Evolutionary conservation across 1,140 invertebrate species (phyloP), one percentile per base, ranked within the genome.

Genomic region (Caenorhabditis remanei): DNA sequence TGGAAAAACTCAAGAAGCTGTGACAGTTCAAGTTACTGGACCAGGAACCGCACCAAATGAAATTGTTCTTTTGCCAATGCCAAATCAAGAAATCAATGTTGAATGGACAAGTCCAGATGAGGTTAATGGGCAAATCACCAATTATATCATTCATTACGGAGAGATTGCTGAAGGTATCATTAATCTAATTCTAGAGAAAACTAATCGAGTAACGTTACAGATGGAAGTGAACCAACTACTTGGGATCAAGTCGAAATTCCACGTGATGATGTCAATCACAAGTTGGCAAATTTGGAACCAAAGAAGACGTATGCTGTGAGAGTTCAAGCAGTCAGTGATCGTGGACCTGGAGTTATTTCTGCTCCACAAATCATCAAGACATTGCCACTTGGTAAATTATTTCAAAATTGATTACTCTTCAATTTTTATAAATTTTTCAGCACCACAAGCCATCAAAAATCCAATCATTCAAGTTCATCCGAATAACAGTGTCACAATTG

Each of bases 101-200:
- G 91, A 92, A 88, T 92, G 91, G 91, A 91, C 92, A n/a, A 84
- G 91, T 24, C 92, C 92, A 43, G 92, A 92, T 82, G 90, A 90
- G 21, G 86, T 92, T 11, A 92, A 92, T 86, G 91, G 91, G 21
- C 87, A 91, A 46, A 84, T 91, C 19, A 86, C 61, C 0, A 84
- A 82, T 5, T 92, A 92, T 56, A 75, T 92, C 46, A 85, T 92
- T 21, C 90, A 92, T 61, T 92, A 93, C 71, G 91, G 90, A 67
- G 90, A 92, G 67, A 53, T 92, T 32, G 32, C 53, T 55, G 87
- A 88, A 75, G 87, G 85, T 85, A 40, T 19, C n/a, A 82, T 16
- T 16, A 83, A 8, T 41, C 16, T 21, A 13, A 16, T 32, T 55
- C 82, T 11, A 83, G 88, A 56, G 87, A 85, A 19, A 32, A 14